Evolutionary conservation across 2,888 invertebrate genomes (phyloP), one percentile per base, ranked within the genome.

Genomic region (Drosophila formosana): DNA sequence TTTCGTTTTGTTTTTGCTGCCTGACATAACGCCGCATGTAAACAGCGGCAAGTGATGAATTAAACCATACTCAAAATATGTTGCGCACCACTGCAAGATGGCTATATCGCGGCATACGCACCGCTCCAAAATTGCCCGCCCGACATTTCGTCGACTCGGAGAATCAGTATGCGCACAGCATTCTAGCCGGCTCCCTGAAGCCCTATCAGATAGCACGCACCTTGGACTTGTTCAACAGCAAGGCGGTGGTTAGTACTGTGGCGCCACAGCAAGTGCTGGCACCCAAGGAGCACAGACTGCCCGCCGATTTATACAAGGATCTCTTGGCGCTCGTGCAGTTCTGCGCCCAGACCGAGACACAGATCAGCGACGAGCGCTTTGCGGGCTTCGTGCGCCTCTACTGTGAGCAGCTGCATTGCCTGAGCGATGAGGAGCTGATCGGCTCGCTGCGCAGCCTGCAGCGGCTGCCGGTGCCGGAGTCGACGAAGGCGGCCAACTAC

Each of bases 341-440:
- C 56, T 92, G 91, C 43, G 66, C 69, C 0, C 66, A 75, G 3
- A 77, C 82, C 1, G 37, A 51, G 1, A 65, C 71, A 0, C 79
- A 80, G 23, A 73, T 92, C 0, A 89, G 91, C 0, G 87, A 91
- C 4, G 73, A 78, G 4, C 73, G 76, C n/a, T 92, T 91, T 32
- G 74, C 67, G 0, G 52, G 39, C 3, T 91, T 92, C 34, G 69
- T 88, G 1, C 64, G 87, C 45, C n/a, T 57, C 1, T 91, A 88
- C 13, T 93, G 94, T 45, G 94, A 94, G 78, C 93, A 93, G 62
- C 92, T 95, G 66, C 92, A 93, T 76, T 87, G 93, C 66, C 93
- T 95, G 3, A 93, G 91, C 18, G 94, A 95, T 85, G 92, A 94
- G 1, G 93, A 96, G 86, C 80, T 96, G 28, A 88, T 93, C 49